Evolutionary conservation across 2,113 vertebrate genomes (phyloP).

Genomic region (Tringa solitaria): DNA sequence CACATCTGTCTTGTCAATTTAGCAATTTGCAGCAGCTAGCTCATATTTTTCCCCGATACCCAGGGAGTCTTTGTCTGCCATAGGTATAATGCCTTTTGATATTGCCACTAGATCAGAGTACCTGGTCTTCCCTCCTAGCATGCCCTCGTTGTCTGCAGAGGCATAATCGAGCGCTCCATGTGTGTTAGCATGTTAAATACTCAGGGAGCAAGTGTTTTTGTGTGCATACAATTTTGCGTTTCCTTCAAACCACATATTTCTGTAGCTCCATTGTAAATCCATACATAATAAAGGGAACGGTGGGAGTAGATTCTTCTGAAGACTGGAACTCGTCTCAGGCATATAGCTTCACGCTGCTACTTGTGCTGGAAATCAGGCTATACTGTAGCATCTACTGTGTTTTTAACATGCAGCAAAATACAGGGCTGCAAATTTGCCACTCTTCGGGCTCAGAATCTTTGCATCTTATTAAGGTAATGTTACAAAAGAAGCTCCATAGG

Average conservation of each 20-base stretch:
- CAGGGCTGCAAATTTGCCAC: background rate
- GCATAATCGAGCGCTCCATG: background rate
- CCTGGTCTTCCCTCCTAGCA: background rate
- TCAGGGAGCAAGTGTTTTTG: background rate
- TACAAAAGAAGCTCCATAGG: constrained; percentile 33
- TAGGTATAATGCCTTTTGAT: background rate
- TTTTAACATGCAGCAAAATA: constrained; percentile 22
- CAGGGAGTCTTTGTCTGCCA: background rate
- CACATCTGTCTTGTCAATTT: background rate
- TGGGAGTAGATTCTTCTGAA: background rate
- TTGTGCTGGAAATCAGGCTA: background rate
- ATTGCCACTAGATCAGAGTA: background rate
- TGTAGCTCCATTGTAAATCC: background rate
- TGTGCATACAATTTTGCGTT: background rate
- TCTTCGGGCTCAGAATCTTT: constrained; percentile 2
- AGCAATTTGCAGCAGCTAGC: background rate
- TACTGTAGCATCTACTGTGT: background rate
- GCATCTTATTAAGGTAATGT: constrained; percentile 29
- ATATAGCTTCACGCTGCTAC: background rate
- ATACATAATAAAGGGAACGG: background rate
- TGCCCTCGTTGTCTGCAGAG: background rate
- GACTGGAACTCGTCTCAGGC: background rate
- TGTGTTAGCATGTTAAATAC: background rate
- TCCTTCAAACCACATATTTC: background rate
- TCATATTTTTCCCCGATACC: background rate